A percentile compares a stretch with the other conserved stretches of the same genome.
Evolutionary conservation across 2,888 invertebrate genomes (phyloP).

Genomic region (Caenorhabditis zanzibari): DNA sequence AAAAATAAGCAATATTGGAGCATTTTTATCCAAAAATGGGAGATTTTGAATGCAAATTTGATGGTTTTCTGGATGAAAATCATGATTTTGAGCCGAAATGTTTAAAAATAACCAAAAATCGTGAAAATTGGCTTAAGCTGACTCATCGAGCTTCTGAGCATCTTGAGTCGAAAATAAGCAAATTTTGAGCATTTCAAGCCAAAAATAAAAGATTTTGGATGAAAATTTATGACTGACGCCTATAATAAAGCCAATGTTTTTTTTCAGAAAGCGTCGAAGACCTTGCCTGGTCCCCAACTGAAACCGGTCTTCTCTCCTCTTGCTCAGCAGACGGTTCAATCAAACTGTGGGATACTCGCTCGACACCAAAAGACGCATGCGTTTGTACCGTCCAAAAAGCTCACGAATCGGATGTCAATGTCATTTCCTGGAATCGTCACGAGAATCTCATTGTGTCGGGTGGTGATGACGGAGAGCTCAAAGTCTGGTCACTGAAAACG

Average conservation of each 20-base stretch:
- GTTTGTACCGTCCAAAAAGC: slow-evolving; percentile 92
- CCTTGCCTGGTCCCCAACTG: slow-evolving; percentile 98
- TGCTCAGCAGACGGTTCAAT: slow-evolving; percentile 87
- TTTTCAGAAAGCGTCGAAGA: slow-evolving; percentile 92
- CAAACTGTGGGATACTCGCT: slow-evolving; percentile 96
- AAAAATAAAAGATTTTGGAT: not conserved
- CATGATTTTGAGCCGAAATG: no score
- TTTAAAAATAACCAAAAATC: no score
- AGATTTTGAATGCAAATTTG: no score
- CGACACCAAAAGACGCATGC: slow-evolving; percentile 91
- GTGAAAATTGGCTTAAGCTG: no score
- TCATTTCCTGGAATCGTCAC: slow-evolving; percentile 95
- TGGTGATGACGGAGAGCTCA: slow-evolving; percentile 95
- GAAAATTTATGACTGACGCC: not conserved
- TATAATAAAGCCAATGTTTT: not conserved
- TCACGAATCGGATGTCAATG: slow-evolving; percentile 95
- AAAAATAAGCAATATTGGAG: no score
- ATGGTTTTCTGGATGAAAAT: not conserved
- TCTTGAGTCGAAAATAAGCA: no score
- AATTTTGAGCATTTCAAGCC: not conserved
- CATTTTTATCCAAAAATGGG: no score
- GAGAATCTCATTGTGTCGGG: slow-evolving; percentile 90
- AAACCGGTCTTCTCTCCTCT: slow-evolving; percentile 88
- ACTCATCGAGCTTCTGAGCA: no score
- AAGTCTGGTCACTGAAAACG: slow-evolving; percentile 96